Base-by-base conservation (phyloP, 2,888 invertebrate genomes). In the Lasioglossum zephyrum region DNA sequence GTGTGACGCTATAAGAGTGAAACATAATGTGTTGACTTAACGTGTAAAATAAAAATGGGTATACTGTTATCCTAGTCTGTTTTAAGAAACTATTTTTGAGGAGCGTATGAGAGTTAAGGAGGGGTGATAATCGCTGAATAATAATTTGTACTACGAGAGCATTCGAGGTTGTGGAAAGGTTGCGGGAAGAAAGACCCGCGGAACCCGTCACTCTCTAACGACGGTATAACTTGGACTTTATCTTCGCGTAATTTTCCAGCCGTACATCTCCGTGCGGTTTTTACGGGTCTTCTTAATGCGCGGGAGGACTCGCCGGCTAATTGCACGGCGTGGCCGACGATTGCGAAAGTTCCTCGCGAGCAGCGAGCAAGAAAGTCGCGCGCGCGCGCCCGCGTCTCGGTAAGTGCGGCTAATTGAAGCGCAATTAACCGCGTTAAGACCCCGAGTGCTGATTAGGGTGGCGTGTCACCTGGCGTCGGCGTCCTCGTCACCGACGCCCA, bases 371-470 rank as follows among this genome's bases (percentile, higher is more conserved):
- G 90, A 90, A 85, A 87, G 90, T 87, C 81, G 44, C 77, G 41
- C 66, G 57, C n/a, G 49, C 81, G 44, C 77, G 44, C 57, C n/a
- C 57, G n/a, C 22, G 57, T 11, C 49, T 87, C 83, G 79, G 84
- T 57, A 41, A 76, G 77, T 44, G 77, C 80, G 87, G 91, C 88
- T 92, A 92, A 93, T 93, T 90, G 92, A 91, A 88, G 86, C 87
- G 87, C 90, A 91, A 92, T 93, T 92, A 92, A 87, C 87, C 91
- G 87, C 90, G 91, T 90, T 89, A 89, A 91, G 91, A 91, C 88
- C 89, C 79, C 87, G 89, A 87, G 87, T 88, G 87, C 87, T 79
- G 88, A 91, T 91, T 87, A 87, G 85, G 82, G 77, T 60, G 85
- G 76, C 63, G 69, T 70, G 82, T 79, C 80, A 70, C 76, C 76